These are phyloP conservation scores for Hyla sarda DNA, from an alignment of 2,113 vertebrate genomes.

Conservation along the genomic window DNA sequence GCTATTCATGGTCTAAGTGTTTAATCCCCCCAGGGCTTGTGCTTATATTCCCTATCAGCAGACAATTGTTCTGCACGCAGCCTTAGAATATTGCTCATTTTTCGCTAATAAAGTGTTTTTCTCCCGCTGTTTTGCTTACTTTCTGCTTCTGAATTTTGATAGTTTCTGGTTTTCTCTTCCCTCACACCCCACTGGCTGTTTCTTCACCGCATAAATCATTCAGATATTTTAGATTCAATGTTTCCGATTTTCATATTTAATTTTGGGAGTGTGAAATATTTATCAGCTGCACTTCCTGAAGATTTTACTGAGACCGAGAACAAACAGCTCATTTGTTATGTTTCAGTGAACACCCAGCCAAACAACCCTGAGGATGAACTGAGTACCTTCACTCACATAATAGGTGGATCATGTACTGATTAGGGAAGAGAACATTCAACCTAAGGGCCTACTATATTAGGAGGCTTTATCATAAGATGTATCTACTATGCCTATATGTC, in stretches of 20 bases:
- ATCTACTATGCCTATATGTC: neutral
- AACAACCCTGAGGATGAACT: neutral
- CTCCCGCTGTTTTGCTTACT: neutral
- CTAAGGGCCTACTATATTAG: neutral
- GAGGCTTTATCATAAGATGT: neutral
- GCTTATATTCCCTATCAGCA: neutral
- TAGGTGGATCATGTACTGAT: neutral
- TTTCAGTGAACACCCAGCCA: constrained; percentile 2
- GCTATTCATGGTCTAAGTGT: neutral
- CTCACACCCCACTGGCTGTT: constrained; percentile 43
- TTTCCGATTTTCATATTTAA: constrained; percentile 61
- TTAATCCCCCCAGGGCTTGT: neutral
- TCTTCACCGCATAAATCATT: constrained; percentile 58
- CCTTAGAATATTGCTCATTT: constrained; percentile 4
- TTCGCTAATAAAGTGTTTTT: constrained; percentile 40
- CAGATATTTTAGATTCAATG: constrained; percentile 57
- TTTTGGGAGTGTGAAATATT: constrained; percentile 59
- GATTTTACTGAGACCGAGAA: constrained; percentile 30
- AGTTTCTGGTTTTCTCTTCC: constrained; percentile 1
- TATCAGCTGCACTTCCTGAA: constrained; percentile 42
- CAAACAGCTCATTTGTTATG: constrained; percentile 53
- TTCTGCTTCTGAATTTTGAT: constrained; percentile 20
- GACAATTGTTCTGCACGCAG: neutral
- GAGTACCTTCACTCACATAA: neutral
- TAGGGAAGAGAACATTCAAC: neutral